Evolutionary conservation across 1,140 invertebrate species (phyloP), one percentile per base, ranked within the genome.

Genomic region (Dermatophagoides farinae): DNA sequence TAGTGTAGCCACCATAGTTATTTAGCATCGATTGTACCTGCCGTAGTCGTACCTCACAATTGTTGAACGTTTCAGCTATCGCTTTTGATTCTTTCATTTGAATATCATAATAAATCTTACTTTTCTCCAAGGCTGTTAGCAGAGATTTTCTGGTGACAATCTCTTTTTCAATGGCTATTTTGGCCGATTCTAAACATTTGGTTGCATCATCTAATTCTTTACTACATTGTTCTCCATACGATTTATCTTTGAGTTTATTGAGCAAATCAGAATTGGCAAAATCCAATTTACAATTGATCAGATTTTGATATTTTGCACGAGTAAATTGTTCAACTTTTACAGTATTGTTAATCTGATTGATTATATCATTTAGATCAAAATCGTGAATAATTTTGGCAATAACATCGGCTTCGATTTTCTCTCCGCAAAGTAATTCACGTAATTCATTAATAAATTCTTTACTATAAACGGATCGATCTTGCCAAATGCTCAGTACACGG

Each of bases 401-500:
- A 23, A 65, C 65, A 37, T 66, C 61, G 16, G 64, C 59, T 12
- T 61, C 61, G 20, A 52, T 46, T 16, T 62, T 61, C 5, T 37
- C 18, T 38, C 44, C 54, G 43, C 43, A 39, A 10, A 61, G 14
- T 6, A 20, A 23, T 39, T 44, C 53, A 38, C 46, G 65, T 0
- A 93, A 73, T 74, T 91, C 86, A 23, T 82, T 77, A 12, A 92
- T 76, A 70, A 89, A 91, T 65, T 83, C 83, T 68, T 86, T 81
- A 70, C 83, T 83, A 71, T 91, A 93, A 9, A 93, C 81, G 62
- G 79, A 80, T 67, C 90, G 75, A 68, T 93, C 85, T 71, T 88
- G 83, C 90, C 90, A 95, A 57, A 95, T 92, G 68, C 86, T 88
- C 69, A 93, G 88, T 62, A 95, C 88, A 58, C 89, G 76, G 60